Conservation (phyloP, 2,797 vertebrate genomes). For the Gephyroberyx darwinii region DNA sequence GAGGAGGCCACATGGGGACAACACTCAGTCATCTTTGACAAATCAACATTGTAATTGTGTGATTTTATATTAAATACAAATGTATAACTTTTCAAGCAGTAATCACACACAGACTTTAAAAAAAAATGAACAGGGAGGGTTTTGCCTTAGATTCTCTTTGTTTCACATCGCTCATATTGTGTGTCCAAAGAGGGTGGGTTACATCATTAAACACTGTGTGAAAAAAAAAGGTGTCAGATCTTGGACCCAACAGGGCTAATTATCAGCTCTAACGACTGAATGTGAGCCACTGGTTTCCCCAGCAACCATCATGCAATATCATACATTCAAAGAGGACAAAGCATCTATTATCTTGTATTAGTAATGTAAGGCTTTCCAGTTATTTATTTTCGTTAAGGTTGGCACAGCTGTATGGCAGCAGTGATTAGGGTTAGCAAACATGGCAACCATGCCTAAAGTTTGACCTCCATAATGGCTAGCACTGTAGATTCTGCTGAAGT, state of each 20-base stretch:
- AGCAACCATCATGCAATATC: conserved; percentile 74
- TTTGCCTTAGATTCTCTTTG: conserved; percentile 26
- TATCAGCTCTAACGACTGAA: conserved; percentile 73
- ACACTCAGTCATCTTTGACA: conserved; percentile 54
- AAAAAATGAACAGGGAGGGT: conserved; percentile 44
- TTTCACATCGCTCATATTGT: conserved; percentile 23
- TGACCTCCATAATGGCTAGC: background rate
- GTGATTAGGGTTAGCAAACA: background rate
- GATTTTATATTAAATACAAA: conserved; percentile 57
- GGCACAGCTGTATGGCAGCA: background rate
- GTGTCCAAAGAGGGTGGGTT: conserved; percentile 53
- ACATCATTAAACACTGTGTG: conserved; percentile 72
- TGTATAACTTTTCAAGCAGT: conserved; percentile 58
- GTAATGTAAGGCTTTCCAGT: conserved; percentile 1
- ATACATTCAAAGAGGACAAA: conserved; percentile 66
- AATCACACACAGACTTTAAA: conserved; percentile 54
- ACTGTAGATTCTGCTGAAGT: conserved; percentile 9
- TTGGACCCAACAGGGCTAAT: conserved; percentile 79
- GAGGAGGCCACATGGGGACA: conserved; percentile 39
- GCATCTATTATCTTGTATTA: conserved; percentile 1
- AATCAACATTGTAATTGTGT: conserved; percentile 68
- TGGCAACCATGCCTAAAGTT: background rate
- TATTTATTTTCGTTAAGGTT: background rate
- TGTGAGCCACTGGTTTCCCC: conserved; percentile 72
- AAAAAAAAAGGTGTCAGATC: conserved; percentile 72